Base-by-base conservation (phyloP, 2,888 invertebrate genomes). In the Cancer borealis region DNA sequence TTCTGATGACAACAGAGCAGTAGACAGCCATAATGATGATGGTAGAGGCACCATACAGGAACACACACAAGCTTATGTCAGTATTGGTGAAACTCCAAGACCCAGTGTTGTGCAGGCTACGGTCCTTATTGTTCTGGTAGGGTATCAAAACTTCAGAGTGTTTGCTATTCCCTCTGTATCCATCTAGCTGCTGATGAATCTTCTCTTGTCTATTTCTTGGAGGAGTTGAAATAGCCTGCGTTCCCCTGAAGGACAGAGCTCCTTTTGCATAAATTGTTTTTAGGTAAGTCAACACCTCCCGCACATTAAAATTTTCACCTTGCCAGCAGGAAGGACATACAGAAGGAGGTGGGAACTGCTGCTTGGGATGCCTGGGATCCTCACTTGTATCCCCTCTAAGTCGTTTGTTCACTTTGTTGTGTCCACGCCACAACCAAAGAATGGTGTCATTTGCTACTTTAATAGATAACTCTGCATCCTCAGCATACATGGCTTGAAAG, bases 341-440 rank as follows among this genome's bases (percentile, higher is more conserved):
- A 5, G 96, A 96, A 1, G 96, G 96, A 96, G 98, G 96, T 0
- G 99, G 99, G 96, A 98, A 99, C 96, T 98, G 98, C 94, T 98
- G 97, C 97, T 99, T 99, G 0, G 98, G 99, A 96, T 98, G 98
- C 93, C 97, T 96, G 0, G 99, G 99, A 97, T 99, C 99, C 97
- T 99, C 99, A 0, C 99, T 98, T 4, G 97, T 96, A 96, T 99
- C 99, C 0, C 98, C 98, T 45, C 98, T 97, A 47, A 99, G 97
- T 96, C 99, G 97, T 96, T 98, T 97, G 96, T 99, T 99, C 0
- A 99, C 99, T 96, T 98, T 98, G 96, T 99, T 99, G 96, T 99
- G 99, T 0, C 98, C 98, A 96, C 97, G 97, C 99, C 99, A 99
- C 46, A 99, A 97, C 99, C 99, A 99, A 84, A 99, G 96, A 0